Percentiles rank a stretch among this genome's conserved stretches.
Conservation (phyloP, 2,113 vertebrate genomes). For the Pterocles burchelli region DNA sequence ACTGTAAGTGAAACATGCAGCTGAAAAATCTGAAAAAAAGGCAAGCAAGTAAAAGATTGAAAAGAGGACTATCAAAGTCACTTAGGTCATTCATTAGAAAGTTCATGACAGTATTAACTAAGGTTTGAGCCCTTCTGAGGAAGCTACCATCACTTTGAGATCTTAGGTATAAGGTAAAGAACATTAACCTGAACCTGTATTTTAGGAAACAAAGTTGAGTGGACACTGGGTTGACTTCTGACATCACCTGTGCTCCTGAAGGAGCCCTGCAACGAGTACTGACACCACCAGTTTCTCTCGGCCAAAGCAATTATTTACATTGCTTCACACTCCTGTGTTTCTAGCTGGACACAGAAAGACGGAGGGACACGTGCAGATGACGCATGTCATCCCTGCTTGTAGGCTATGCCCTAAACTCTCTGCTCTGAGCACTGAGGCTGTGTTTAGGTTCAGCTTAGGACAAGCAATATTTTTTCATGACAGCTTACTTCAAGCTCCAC, state of each 20-base stretch:
- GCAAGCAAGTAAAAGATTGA: not conserved
- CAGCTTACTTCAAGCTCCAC: not conserved
- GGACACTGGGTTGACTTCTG: not conserved
- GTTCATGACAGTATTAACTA: not conserved
- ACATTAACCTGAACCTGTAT: not conserved
- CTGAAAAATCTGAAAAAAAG: not conserved
- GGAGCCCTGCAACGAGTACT: not conserved
- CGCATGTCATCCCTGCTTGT: not conserved
- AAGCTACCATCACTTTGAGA: not conserved
- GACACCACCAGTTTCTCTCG: not conserved
- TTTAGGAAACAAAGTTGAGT: not conserved
- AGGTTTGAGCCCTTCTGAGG: not conserved
- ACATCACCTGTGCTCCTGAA: not conserved
- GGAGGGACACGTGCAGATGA: not conserved
- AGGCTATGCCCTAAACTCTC: not conserved
- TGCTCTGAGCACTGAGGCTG: not conserved
- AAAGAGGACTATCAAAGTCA: not conserved
- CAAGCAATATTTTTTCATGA: not conserved
- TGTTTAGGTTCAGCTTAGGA: not conserved
- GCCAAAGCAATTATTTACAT: not conserved
- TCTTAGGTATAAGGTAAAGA: not conserved
- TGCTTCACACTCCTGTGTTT: not conserved
- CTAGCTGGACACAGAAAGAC: not conserved
- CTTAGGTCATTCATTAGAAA: not conserved
- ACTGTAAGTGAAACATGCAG: not conserved